A percentile compares a stretch with the other conserved stretches of the same genome.
These are phyloP conservation scores for Onychomys arenicola DNA, from an alignment of 2,797 vertebrate species.

Conservation along the genomic window DNA sequence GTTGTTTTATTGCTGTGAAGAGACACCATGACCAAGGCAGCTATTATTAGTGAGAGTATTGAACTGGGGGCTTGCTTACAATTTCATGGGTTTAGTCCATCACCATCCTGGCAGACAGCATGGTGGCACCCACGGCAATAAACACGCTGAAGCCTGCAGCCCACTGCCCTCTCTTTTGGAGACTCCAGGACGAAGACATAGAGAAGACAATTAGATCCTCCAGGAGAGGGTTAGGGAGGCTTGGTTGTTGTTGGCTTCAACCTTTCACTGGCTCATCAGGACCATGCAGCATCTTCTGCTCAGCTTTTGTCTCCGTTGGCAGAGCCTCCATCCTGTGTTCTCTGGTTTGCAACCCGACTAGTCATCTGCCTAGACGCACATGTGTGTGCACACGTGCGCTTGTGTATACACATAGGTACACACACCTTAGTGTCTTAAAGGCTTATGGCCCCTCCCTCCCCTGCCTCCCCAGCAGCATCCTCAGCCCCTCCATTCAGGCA, in stretches of 20 bases:
- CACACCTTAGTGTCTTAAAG: background rate
- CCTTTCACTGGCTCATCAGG: background rate
- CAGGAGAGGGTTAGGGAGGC: background rate
- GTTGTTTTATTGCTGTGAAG: background rate
- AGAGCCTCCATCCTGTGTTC: background rate
- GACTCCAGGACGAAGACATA: background rate
- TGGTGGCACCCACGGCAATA: no score
- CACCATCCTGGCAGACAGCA: background rate
- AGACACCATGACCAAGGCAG: background rate
- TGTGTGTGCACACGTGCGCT: no score
- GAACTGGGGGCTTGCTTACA: background rate
- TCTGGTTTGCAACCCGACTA: background rate
- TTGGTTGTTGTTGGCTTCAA: background rate
- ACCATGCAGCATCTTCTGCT: background rate
- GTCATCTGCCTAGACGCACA: background rate
- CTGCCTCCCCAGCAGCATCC: background rate
- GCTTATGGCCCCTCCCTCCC: background rate
- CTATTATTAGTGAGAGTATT: background rate
- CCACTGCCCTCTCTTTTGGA: background rate
- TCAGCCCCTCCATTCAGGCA: background rate
- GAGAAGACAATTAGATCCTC: background rate
- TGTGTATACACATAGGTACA: no score
- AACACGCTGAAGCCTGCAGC: background rate
- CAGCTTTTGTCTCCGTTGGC: background rate
- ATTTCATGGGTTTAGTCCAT: background rate